These are phyloP conservation scores for Trissolcus brochymenae DNA, from an alignment of 2,888 invertebrate species.

Conservation along the genomic window DNA sequence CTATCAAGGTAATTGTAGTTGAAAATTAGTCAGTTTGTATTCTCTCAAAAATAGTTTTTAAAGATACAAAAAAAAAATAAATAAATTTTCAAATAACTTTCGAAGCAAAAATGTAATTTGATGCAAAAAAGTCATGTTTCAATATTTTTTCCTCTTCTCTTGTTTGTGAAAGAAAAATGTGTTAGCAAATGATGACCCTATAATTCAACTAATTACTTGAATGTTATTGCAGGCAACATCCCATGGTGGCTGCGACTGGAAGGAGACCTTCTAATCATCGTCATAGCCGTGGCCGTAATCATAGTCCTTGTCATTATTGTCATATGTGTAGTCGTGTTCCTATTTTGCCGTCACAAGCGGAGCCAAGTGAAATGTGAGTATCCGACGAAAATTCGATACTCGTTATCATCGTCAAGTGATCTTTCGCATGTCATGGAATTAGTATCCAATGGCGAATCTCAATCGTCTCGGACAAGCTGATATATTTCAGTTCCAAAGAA, in stretches of 20 bases:
- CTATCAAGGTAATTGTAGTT: too few relatives aligned
- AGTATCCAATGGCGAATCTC: neutral
- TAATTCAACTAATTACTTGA: conserved; percentile 33
- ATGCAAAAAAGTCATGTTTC: too few relatives aligned
- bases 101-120: too few relatives aligned
- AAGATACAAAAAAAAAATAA: too few relatives aligned
- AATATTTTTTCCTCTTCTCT: too few relatives aligned
- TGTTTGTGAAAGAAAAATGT: conserved; percentile 4
- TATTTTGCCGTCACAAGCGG: conserved; percentile 89
- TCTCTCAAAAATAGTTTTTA: too few relatives aligned
- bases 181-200: conserved; percentile 25
- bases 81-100: too few relatives aligned
- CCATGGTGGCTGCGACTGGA: conserved; percentile 89
- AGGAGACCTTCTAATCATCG: conserved; percentile 87
- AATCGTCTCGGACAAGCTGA: too few relatives aligned
- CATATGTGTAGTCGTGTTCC: conserved; percentile 89
- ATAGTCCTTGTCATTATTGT: conserved; percentile 85
- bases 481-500: too few relatives aligned
- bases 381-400: neutral
- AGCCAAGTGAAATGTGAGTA: conserved; percentile 89
- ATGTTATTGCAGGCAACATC: conserved; percentile 81
- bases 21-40: too few relatives aligned
- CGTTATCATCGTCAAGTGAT: conserved; percentile 32
- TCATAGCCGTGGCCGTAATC: conserved; percentile 83
- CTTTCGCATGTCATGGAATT: conserved; percentile 38